These are phyloP conservation scores for Acropora yongei DNA, from an alignment of 64 coral and sea anemone genomes.

Conservation along the genomic window DNA sequence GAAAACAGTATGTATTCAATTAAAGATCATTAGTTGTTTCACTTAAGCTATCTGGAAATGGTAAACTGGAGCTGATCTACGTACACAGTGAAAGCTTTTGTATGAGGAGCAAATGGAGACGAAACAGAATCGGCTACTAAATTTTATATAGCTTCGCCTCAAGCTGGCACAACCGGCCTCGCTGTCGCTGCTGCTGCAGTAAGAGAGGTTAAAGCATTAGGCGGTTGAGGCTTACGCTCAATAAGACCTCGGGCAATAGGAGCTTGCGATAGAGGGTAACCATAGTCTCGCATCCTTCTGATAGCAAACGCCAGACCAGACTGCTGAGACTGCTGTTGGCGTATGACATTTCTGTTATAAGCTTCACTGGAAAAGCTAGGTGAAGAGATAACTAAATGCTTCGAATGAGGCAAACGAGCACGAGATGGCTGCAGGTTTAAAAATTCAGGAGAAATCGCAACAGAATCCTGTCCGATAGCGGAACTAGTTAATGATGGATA, in stretches of 20 bases:
- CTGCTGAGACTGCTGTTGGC: background rate
- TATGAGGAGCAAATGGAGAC: background rate
- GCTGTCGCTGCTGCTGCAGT: conserved; percentile 15
- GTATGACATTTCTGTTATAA: conserved; percentile 35
- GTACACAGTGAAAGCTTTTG: background rate
- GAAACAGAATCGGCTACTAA: background rate
- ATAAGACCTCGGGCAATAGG: conserved; percentile 9
- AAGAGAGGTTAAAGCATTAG: background rate
- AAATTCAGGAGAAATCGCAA: background rate
- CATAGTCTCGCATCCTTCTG: background rate
- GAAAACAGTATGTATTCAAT: too few relatives aligned
- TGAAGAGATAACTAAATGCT: background rate
- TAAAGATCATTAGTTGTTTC: too few relatives aligned
- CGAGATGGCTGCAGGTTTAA: background rate
- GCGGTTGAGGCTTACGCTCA: conserved; percentile 20
- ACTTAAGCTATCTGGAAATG: too few relatives aligned
- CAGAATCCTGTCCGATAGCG: background rate
- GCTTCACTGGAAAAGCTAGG: background rate
- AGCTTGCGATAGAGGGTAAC: background rate
- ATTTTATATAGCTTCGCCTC: background rate
- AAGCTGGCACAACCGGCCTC: conserved; percentile 29
- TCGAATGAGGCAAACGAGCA: background rate
- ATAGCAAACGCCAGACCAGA: background rate
- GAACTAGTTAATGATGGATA: background rate
- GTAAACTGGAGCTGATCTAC: too few relatives aligned